These are phyloP conservation scores for Nephotettix cincticeps DNA, from an alignment of 1,140 invertebrate genomes.

Conservation along the genomic window DNA sequence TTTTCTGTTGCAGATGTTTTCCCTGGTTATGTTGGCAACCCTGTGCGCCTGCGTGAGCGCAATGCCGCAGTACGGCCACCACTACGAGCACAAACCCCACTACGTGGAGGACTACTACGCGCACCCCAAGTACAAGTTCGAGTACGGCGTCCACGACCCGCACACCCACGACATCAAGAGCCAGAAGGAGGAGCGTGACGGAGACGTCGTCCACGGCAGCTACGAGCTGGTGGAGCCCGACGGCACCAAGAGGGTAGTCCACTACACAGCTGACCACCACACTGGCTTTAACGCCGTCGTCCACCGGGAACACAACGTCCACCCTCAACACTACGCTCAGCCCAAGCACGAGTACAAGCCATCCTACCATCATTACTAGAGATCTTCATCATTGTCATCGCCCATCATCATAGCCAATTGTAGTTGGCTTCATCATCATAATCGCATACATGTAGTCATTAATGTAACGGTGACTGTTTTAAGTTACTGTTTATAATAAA, in stretches of 20 bases:
- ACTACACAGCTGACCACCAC: constrained; percentile 31
- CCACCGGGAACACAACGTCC: constrained; percentile 23
- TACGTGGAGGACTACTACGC: constrained; percentile 26
- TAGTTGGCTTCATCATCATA: too few relatives aligned
- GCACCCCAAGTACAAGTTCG: constrained; percentile 49
- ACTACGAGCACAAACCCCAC: constrained; percentile 8
- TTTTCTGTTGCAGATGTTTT: too few relatives aligned
- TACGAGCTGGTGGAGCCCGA: constrained; percentile 39
- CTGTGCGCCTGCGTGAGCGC: not conserved
- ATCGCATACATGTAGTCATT: too few relatives aligned
- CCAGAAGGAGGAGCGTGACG: constrained; percentile 54
- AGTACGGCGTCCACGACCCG: constrained; percentile 55
- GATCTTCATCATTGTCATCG: too few relatives aligned
- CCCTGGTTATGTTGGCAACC: not conserved
- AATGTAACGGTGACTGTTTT: too few relatives aligned
- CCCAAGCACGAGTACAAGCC: constrained; percentile 12
- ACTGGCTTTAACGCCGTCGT: constrained; percentile 22
- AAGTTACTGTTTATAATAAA: too few relatives aligned
- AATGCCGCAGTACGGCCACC: constrained; percentile 11
- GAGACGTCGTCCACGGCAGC: constrained; percentile 47
- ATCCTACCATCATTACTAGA: not conserved
- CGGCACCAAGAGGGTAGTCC: constrained; percentile 37
- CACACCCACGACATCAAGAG: constrained; percentile 59
- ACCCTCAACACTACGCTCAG: constrained; percentile 1
- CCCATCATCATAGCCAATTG: too few relatives aligned